These are phyloP conservation scores for Lottia gigantea DNA, from an alignment of 2,888 invertebrate species.

Conservation along the genomic window DNA sequence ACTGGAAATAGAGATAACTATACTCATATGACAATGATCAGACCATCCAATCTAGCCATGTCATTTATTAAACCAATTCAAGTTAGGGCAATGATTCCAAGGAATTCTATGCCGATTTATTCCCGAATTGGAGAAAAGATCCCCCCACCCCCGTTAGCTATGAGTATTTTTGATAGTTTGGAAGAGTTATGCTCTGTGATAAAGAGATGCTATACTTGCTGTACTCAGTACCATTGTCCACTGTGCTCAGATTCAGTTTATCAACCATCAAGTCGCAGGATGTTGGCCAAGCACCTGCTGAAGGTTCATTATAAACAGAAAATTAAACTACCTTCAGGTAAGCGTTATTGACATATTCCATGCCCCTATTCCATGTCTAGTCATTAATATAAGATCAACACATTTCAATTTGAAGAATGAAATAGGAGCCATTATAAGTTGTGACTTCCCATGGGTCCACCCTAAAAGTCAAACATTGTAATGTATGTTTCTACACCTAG, in stretches of 20 bases:
- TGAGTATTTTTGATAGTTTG: neutral
- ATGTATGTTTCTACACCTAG: no score
- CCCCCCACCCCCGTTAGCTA: neutral
- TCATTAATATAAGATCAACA: no score
- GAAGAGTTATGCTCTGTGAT: neutral
- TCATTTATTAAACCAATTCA: neutral
- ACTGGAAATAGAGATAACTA: neutral
- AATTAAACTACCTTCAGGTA: neutral
- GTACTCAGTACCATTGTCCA: neutral
- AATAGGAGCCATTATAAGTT: no score
- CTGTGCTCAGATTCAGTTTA: neutral
- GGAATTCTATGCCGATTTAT: slow-evolving; percentile 1
- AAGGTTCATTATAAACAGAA: neutral
- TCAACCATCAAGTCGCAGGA: neutral
- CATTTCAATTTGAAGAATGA: no score
- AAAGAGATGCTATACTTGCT: neutral
- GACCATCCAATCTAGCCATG: no score
- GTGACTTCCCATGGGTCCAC: no score
- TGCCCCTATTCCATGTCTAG: no score
- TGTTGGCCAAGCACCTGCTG: neutral
- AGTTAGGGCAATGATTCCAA: neutral
- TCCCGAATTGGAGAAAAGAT: neutral
- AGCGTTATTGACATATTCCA: neutral
- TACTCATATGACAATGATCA: neutral
- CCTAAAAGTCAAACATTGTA: no score